phyloP scores from a whole-genome alignment of 2,888 invertebrate species.

The Phymatocera aterrima region DNA sequence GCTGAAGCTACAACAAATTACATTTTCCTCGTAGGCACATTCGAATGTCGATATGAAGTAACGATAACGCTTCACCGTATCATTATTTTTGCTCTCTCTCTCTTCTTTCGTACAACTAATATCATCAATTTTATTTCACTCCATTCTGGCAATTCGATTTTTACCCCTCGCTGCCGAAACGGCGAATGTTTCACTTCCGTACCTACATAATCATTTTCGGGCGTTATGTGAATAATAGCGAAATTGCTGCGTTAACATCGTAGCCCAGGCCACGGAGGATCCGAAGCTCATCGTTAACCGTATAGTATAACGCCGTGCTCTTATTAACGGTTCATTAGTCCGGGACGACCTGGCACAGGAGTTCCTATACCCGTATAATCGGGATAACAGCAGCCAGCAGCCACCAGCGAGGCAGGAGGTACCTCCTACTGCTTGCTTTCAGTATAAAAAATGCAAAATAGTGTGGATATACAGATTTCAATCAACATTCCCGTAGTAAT shows the following conservation, averaged over 20 bases:
- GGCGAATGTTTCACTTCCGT: too few species aligned
- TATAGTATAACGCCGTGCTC: constrained; percentile 41
- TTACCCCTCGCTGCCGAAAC: not conserved
- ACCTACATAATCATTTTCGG: too few species aligned
- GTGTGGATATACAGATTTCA: constrained; percentile 57
- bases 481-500: constrained; percentile 54
- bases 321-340: constrained; percentile 41
- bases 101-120: not conserved
- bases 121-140: not conserved
- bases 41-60: too few species aligned
- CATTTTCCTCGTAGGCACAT: not conserved
- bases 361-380: constrained; percentile 20
- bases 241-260: constrained; percentile 37
- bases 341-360: constrained; percentile 33
- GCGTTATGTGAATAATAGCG: constrained; percentile 30
- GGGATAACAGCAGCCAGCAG: too few species aligned
- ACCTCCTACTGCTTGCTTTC: not conserved
- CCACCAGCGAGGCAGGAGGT: not conserved
- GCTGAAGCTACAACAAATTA: not conserved
- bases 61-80: too few species aligned
- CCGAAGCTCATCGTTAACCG: constrained; percentile 33
- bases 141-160: not conserved
- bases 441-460: constrained; percentile 58
- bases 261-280: constrained; percentile 3
- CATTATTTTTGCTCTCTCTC: too few species aligned